These are phyloP conservation scores for Amiota mariae DNA, from an alignment of 2,888 invertebrate genomes.

Conservation along the genomic window DNA sequence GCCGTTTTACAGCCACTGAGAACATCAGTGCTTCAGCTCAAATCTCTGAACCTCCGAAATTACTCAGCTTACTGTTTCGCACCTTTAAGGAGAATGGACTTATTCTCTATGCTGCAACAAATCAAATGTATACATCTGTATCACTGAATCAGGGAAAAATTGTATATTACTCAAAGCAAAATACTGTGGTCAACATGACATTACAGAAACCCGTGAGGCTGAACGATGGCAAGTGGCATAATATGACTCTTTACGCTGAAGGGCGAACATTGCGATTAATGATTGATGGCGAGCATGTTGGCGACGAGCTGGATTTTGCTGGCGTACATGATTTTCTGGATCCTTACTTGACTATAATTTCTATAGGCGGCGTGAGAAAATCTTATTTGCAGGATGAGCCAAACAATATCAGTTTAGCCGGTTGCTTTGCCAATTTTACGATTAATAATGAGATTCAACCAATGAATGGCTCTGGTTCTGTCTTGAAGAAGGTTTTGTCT, in stretches of 20 bases:
- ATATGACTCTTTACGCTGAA: conserved; percentile 83
- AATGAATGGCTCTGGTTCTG: conserved; percentile 88
- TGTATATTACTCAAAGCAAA: conserved; percentile 86
- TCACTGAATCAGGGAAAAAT: conserved; percentile 85
- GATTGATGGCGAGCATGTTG: conserved; percentile 81
- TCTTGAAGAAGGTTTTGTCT: conserved; percentile 81
- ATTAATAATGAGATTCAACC: conserved; percentile 93
- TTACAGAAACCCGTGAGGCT: conserved; percentile 78
- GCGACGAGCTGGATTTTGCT: conserved; percentile 89
- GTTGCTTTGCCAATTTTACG: conserved; percentile 91
- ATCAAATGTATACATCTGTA: conserved; percentile 88
- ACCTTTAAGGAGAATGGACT: conserved; percentile 86
- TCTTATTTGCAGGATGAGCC: conserved; percentile 74
- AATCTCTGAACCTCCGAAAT: conserved; percentile 78
- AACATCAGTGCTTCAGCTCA: conserved; percentile 70
- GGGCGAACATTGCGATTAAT: conserved; percentile 82
- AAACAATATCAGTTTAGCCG: conserved; percentile 83
- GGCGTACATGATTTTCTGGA: conserved; percentile 94
- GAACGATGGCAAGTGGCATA: conserved; percentile 92
- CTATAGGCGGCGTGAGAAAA: conserved; percentile 84
- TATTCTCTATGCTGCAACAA: conserved; percentile 89
- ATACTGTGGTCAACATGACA: conserved; percentile 87
- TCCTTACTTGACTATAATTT: conserved; percentile 87
- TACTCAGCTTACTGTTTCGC: conserved; percentile 85
- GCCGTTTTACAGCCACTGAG: conserved; percentile 70